These are phyloP conservation scores for Shargacucullia verbasci DNA, from an alignment of 2,888 invertebrate genomes.

Conservation along the genomic window DNA sequence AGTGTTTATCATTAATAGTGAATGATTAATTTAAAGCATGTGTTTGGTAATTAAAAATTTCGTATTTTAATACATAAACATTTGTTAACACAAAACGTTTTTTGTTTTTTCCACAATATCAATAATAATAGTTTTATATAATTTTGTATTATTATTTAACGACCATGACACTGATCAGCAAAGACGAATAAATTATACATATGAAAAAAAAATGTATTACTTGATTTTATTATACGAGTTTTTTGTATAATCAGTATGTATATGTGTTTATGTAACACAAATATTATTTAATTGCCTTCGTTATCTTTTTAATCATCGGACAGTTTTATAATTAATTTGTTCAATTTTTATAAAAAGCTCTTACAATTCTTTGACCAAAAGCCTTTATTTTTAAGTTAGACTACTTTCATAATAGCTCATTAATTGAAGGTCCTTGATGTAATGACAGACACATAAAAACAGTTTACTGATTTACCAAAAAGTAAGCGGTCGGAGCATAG, in stretches of 20 bases:
- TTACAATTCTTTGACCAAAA: neutral
- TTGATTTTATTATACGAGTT: constrained; percentile 12
- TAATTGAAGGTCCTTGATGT: constrained; percentile 17
- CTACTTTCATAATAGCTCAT: constrained; percentile 25
- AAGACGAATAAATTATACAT: constrained; percentile 25
- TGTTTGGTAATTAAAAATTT: no score
- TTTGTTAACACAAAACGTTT: no score
- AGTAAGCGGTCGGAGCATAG: constrained; percentile 36
- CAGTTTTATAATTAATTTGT: constrained; percentile 18
- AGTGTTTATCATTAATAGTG: no score
- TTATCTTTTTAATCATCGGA: constrained; percentile 6
- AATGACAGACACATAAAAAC: constrained; percentile 19
- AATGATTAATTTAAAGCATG: no score
- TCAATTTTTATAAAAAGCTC: neutral
- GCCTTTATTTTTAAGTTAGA: neutral
- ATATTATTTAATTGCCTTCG: constrained; percentile 8
- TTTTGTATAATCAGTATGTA: constrained; percentile 7
- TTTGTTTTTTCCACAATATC: no score
- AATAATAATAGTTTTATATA: constrained; percentile 2
- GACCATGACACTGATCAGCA: constrained; percentile 35
- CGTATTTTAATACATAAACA: no score
- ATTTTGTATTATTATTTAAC: constrained; percentile 21
- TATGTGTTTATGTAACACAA: constrained; percentile 18
- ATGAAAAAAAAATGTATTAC: constrained; percentile 18
- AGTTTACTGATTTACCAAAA: constrained; percentile 7